Conservation (phyloP, 1,140 invertebrate species). For the Sinella curviseta region DNA sequence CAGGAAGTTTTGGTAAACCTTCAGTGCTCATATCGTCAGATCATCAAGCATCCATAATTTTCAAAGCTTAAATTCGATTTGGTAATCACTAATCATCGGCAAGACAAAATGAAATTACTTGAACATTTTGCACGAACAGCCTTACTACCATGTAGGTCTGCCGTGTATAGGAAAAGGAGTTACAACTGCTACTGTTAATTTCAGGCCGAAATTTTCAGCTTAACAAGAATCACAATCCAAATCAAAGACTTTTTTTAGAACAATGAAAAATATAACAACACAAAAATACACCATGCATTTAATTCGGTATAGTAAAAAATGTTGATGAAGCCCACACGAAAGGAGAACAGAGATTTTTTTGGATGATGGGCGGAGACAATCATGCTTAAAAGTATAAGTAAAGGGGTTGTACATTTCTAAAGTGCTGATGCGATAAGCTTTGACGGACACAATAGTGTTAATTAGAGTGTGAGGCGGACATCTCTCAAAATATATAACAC, state of each 20-base stretch:
- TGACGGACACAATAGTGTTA: constrained; percentile 42
- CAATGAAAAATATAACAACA: not conserved
- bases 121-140: too few species aligned
- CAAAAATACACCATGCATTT: too few species aligned
- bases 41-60: too few species aligned
- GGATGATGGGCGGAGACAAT: not conserved
- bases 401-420: constrained; percentile 22
- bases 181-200: not conserved
- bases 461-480: constrained; percentile 38
- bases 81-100: too few species aligned
- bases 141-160: not conserved
- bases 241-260: too few species aligned
- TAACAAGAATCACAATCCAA: too few species aligned
- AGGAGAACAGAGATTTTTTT: not conserved
- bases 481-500: constrained; percentile 13
- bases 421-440: constrained; percentile 39
- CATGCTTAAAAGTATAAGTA: constrained; percentile 2
- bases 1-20: constrained; percentile 15
- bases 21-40: too few species aligned
- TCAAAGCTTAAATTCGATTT: too few species aligned
- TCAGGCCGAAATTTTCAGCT: not conserved
- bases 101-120: too few species aligned
- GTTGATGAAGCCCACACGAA: not conserved
- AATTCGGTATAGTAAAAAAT: too few species aligned
- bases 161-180: not conserved